Conservation (phyloP, 2,888 invertebrate genomes). For the Suillia variegata region DNA sequence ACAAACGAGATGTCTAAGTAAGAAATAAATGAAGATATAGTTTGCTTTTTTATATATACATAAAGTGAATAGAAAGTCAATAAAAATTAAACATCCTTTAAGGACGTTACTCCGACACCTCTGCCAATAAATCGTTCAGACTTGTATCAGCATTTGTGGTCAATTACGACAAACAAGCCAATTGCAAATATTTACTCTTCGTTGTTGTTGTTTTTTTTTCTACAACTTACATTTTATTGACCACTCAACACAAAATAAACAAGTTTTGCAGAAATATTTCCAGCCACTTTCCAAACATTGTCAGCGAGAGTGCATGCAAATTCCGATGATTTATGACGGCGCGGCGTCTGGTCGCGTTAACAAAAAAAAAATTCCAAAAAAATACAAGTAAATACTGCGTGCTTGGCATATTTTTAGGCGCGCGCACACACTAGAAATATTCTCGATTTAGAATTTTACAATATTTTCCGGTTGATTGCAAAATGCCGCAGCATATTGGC, state of each 20-base stretch:
- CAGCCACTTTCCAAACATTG: no score
- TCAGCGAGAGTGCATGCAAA: neutral
- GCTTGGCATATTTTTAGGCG: constrained; percentile 16
- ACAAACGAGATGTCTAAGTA: no score
- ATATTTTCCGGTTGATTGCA: no score
- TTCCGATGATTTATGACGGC: constrained; percentile 16
- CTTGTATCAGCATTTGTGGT: no score
- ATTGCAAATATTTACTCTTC: neutral
- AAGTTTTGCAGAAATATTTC: neutral
- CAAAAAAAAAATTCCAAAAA: constrained; percentile 1
- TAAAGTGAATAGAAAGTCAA: no score
- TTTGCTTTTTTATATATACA: no score
- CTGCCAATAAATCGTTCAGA: no score
- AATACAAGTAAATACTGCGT: constrained; percentile 2
- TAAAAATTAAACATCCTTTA: no score
- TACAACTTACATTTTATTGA: neutral
- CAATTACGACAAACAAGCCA: neutral
- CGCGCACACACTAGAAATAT: neutral
- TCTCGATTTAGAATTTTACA: neutral
- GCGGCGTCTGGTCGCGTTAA: constrained; percentile 10
- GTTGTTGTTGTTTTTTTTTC: no score
- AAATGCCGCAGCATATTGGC: no score
- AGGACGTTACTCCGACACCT: no score
- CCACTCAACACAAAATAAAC: neutral
- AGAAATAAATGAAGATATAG: no score